Base-by-base conservation (phyloP, 2,113 vertebrate genomes). In the Chascanopsetta lugubris region DNA sequence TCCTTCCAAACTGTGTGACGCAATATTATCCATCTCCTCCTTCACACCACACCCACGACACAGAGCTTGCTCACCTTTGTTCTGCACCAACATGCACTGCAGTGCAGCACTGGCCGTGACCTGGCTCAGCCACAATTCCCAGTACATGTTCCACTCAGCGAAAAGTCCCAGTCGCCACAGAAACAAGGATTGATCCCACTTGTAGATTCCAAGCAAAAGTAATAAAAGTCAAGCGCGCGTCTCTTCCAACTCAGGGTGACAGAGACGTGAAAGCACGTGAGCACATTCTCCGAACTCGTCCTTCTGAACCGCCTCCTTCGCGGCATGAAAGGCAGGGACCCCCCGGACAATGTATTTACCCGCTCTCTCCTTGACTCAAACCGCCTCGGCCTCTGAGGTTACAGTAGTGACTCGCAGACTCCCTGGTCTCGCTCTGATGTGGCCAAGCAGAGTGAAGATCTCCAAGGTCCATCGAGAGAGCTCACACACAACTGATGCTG, bases 111-210 rank as follows among this genome's bases (percentile, higher is more conserved):
- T 85, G 36, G 85, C 85, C 0, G 85, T 87, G 66, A 91, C 70
- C 62, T 90, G 88, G 80, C 88, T 92, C 49, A 92, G 82, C 91
- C 91, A 92, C 72, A 93, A 69, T 38, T 93, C 91, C 92, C 92
- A 92, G 80, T 92, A 92, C 91, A 93, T 92, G 78, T 20, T 38
- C 3, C 26, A 40, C 30, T 75, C 47, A 48, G 69, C 20, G 60
- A 72, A 45, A 24, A 45, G 43, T 51, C 48, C 62, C 51, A 63
- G 30, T 66, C 69, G 64, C 42, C 53, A 63, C 61, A 66, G 57
- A 64, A 69, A 54, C 4, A 1, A 18, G 2, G 4, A 6, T 69
- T 49, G 24, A 2, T 54, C 21, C 42, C 42, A 20, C 18, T 45
- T 21, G 42, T 20, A 10, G 18, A 21, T 45, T 9, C 3, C 42